Percentiles rank a stretch among this genome's conserved stretches.
phyloP scores from a whole-genome alignment of 2,888 invertebrate genomes.

The Drosophila flavopinicola region DNA sequence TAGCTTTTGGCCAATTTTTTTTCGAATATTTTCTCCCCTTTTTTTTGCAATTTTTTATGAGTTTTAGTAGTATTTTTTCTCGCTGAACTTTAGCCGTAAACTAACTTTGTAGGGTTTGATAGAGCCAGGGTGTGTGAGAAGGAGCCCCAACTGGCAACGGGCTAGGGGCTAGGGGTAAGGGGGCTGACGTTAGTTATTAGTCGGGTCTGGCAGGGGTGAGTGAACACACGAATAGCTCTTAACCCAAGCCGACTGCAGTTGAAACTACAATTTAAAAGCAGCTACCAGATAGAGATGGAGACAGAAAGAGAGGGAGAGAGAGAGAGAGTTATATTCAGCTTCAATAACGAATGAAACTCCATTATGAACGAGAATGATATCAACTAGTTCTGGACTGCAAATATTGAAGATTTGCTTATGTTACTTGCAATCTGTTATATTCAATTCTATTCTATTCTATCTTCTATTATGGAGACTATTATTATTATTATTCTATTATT shows the following conservation, averaged over 20 bases:
- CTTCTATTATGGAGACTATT: too few relatives aligned
- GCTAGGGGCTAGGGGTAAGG: slow-evolving; percentile 4
- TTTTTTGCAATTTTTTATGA: slow-evolving; percentile 44
- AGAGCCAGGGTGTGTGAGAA: slow-evolving; percentile 36
- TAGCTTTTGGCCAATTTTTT: slow-evolving; percentile 70
- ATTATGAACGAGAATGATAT: too few relatives aligned
- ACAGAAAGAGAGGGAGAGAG: too few relatives aligned
- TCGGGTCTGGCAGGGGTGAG: slow-evolving; percentile 49
- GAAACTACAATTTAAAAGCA: slow-evolving; percentile 33
- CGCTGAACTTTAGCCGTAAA: slow-evolving; percentile 73
- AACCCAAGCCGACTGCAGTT: slow-evolving; percentile 26
- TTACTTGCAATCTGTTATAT: too few relatives aligned
- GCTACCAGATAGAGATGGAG: too few relatives aligned
- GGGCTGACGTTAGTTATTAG: slow-evolving; percentile 67
- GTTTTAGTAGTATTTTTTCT: slow-evolving; percentile 54
- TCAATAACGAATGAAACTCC: too few relatives aligned
- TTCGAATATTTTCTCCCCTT: slow-evolving; percentile 11
- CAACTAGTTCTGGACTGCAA: too few relatives aligned
- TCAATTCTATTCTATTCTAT: too few relatives aligned
- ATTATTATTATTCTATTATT: too few relatives aligned
- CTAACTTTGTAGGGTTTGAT: slow-evolving; percentile 72
- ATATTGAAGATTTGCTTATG: too few relatives aligned
- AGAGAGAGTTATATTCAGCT: too few relatives aligned
- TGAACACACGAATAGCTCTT: slow-evolving; percentile 47
- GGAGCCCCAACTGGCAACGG: slow-evolving; percentile 3